These are phyloP conservation scores for Phasia obesa DNA, from an alignment of 2,888 invertebrate genomes.

Conservation along the genomic window DNA sequence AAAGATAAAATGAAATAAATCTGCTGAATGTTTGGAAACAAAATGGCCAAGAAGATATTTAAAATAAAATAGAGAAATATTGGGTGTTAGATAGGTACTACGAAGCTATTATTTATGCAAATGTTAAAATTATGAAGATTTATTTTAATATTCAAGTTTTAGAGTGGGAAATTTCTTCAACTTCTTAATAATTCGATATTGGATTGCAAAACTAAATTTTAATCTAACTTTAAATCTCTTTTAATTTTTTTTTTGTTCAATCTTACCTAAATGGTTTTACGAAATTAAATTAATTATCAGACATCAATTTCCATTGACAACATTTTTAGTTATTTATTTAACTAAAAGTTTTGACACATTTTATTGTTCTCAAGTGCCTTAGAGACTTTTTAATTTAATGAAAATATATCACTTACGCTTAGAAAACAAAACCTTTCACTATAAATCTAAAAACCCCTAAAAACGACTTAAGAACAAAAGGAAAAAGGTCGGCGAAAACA, in stretches of 20 bases:
- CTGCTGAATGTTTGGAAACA: constrained; percentile 12
- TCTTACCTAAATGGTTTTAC: background rate
- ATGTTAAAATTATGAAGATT: background rate
- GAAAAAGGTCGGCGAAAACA: constrained; percentile 48
- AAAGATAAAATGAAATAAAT: constrained; percentile 52
- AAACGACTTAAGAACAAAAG: constrained; percentile 30
- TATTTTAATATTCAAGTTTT: background rate
- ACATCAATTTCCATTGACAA: background rate
- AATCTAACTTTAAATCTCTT: background rate
- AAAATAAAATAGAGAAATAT: background rate
- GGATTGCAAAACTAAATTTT: too few relatives aligned
- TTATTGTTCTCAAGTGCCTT: constrained; percentile 42
- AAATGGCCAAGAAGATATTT: background rate
- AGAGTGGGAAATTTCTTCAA: background rate
- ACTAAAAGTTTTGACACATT: constrained; percentile 35
- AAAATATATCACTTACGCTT: constrained; percentile 42
- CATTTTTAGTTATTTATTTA: background rate
- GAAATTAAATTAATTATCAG: background rate
- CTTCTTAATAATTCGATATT: too few relatives aligned
- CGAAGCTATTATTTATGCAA: background rate
- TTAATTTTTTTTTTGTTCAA: background rate
- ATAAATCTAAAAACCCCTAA: constrained; percentile 27
- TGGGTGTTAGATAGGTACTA: background rate
- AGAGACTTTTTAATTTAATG: constrained; percentile 25
- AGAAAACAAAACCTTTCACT: constrained; percentile 47